Evolutionary conservation across 2,797 vertebrate species (phyloP), one percentile per base, ranked within the genome.

Genomic region (Petrocephalus schoutedeni): DNA sequence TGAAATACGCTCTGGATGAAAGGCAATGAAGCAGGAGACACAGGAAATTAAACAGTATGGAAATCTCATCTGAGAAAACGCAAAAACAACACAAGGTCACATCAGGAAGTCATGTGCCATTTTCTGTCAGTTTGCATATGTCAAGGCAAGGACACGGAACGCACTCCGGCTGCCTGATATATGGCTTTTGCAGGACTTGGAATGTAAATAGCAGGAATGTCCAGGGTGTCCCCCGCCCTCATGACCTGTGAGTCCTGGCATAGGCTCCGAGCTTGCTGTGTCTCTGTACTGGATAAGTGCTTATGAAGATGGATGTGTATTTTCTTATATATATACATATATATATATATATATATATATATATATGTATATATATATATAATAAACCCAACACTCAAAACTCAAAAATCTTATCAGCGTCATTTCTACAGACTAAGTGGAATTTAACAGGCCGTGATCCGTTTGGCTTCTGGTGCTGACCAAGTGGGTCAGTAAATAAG

Each of bases 31-130:
- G 85, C 57, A 59, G 10, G 54, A 54, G 21, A 54, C 51, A 28
- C 54, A 57, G 83, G 83, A 85, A 85, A 85, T 85, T 85, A 85
- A 51, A 57, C 45, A 23, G 83, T 54, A 57, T 85, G 83, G 83
- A 57, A 85, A 85, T 58, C n/a, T 85, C 83, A 85, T 57, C 83
- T 56, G 57, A 85, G 6, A 85, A 57, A 85, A 28, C 36, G 21
- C 54, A 16, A 36, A 85, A 85, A 57, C 54, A 58, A 19, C 83
- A 85, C 54, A 57, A 36, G 53, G 83, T 85, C 54, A 51, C 80
- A 41, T 10, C 51, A 85, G 83, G 21, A 85, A 57, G 58, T 86
- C 85, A 61, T 21, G 58, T 32, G 45, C 2, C 6, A 41, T 61
- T 53, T 53, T 86, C 28, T 45, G 28, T 54, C 57, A 61, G 28